phyloP scores from a whole-genome alignment of 2,797 vertebrate genomes.

The Dromococcyx pavoninus region DNA sequence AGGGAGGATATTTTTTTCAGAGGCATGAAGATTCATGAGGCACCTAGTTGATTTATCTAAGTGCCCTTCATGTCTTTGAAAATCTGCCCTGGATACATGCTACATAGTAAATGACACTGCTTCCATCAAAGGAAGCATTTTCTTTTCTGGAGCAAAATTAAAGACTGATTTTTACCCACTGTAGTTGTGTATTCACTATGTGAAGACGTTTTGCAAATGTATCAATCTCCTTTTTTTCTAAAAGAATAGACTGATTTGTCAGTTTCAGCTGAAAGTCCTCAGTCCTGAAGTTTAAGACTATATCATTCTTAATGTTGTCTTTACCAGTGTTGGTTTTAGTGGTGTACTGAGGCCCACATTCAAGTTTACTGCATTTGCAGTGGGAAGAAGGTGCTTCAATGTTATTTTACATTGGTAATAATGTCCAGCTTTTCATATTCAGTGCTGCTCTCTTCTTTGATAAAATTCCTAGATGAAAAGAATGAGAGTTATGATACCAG shows the following conservation, averaged over 20 bases:
- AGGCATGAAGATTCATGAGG: neutral
- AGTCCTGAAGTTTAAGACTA: neutral
- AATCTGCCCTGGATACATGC: neutral
- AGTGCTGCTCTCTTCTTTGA: neutral
- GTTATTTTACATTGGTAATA: neutral
- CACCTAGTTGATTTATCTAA: neutral
- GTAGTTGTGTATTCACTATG: neutral
- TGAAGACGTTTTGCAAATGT: neutral
- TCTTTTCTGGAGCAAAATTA: neutral
- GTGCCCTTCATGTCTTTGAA: neutral
- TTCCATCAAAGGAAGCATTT: neutral
- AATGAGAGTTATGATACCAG: neutral
- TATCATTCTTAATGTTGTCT: neutral
- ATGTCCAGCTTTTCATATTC: neutral
- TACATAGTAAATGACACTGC: neutral
- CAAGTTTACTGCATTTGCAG: neutral
- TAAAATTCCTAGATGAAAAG: neutral
- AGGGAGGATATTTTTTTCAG: slow-evolving; percentile 9
- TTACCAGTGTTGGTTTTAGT: neutral
- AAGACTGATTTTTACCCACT: neutral
- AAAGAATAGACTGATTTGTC: neutral
- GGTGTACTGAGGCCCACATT: neutral
- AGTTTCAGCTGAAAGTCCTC: neutral
- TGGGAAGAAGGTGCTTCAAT: neutral
- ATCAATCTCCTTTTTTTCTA: neutral